Base-by-base conservation (phyloP, 2,888 invertebrate species). In the Platycheirus rosarum region DNA sequence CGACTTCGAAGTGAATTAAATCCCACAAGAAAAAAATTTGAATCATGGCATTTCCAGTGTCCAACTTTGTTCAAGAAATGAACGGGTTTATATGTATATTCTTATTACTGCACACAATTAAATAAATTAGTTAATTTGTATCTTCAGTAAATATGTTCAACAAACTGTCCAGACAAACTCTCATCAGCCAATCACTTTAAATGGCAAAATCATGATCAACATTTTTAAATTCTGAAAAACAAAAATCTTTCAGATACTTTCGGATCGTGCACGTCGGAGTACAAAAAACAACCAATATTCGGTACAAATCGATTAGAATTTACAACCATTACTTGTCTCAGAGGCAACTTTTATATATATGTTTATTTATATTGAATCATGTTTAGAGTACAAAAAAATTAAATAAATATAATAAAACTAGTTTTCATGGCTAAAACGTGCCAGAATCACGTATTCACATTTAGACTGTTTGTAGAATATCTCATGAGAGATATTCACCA, bases 371-470 rank as follows among this genome's bases (percentile, higher is more conserved):
- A 44, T n/a, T n/a, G 9, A 44, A 9, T 13, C 40, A 20, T 40
- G 20, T 13, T 20, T 55, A 40, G 35, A 20, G 8, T 35, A 18
- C 53, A 18, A 23, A 23, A 23, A 23, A 23, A 23, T 23, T 4
- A 23, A 23, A 23, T 4, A 23, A 23, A 23, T 32, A 32, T 32
- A 32, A 32, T 32, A 20, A 53, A 53, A 53, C 53, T 53, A 9
- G 66, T 68, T 68, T 53, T 44, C 42, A 68, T 44, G 53, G 44
- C 11, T 32, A 11, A 44, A 44, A 53, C 49, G 42, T 20, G 66
- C 32, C 42, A 44, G 20, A 23, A 53, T 53, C 66, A 53, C 66
- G 63, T 63, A 42, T 44, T 23, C 53, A n/a, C 20, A 44, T 20
- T 53, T 4, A 11, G 32, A 51, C 16, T 51, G 49, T n/a, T 51